A percentile compares a stretch with the other conserved stretches of the same genome.
Conservation (phyloP, 2,888 invertebrate species). For the Micropterix aruncella region DNA sequence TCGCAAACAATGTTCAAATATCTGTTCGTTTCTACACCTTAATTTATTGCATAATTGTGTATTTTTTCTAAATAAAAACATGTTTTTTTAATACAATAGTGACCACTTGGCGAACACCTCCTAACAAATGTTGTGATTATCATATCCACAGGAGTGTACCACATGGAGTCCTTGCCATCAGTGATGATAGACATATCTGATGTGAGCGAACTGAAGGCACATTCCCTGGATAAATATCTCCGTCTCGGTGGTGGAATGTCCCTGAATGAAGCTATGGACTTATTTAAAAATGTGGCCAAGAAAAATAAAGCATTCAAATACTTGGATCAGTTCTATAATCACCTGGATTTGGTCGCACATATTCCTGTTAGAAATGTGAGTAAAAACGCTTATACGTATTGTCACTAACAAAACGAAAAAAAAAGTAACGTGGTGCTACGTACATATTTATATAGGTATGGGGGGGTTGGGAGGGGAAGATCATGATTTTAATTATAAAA, state of each 20-base stretch:
- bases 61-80: no score
- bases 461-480: no score
- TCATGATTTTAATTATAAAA: no score
- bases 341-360: slow-evolving; percentile 44
- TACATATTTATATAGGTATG: no score
- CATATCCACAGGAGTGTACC: slow-evolving; percentile 15
- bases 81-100: no score
- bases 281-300: slow-evolving; percentile 17
- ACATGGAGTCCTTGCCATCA: slow-evolving; percentile 13
- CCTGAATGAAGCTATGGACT: slow-evolving; percentile 25
- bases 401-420: no score
- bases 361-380: slow-evolving; percentile 46
- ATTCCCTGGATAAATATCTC: slow-evolving; percentile 17
- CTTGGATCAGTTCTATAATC: slow-evolving; percentile 32
- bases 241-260: slow-evolving; percentile 32
- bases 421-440: no score
- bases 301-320: slow-evolving; percentile 29
- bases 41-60: background rate
- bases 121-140: background rate
- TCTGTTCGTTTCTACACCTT: no score
- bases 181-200: slow-evolving; percentile 39
- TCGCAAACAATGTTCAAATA: no score
- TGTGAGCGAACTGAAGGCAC: slow-evolving; percentile 32
- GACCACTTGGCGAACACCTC: background rate
- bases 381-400: no score